phyloP scores from a whole-genome alignment of 2,888 invertebrate species.

The Coleophora deauratella region DNA sequence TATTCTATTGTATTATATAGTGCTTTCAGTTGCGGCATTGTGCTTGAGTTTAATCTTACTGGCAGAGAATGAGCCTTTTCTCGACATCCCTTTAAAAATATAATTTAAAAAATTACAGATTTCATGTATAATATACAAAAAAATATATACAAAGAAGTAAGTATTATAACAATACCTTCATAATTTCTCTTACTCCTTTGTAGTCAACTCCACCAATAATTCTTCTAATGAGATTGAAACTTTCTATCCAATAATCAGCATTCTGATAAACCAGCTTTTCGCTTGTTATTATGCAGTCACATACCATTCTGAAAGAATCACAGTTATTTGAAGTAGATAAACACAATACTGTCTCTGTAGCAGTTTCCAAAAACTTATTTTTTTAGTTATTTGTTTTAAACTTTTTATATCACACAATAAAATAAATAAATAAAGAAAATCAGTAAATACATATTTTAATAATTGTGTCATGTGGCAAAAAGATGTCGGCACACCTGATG shows the following conservation, averaged over 20 bases:
- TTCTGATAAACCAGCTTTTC: constrained; percentile 88
- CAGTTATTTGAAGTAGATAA: constrained; percentile 1
- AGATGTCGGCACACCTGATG: too few relatives aligned
- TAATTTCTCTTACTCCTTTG: constrained; percentile 94
- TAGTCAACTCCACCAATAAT: constrained; percentile 95
- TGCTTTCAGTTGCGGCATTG: constrained; percentile 86
- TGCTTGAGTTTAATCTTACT: constrained; percentile 82
- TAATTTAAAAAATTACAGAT: not conserved
- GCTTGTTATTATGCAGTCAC: constrained; percentile 88
- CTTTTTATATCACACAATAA: too few relatives aligned
- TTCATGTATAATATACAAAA: not conserved
- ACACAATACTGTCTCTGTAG: not conserved
- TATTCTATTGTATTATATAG: constrained; percentile 87
- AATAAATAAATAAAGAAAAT: too few relatives aligned
- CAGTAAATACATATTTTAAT: too few relatives aligned
- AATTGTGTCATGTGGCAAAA: too few relatives aligned
- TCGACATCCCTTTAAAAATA: constrained; percentile 78
- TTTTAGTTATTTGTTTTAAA: too few relatives aligned
- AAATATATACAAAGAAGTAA: not conserved
- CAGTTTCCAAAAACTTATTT: too few relatives aligned
- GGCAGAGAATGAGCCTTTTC: constrained; percentile 92
- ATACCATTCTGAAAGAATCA: constrained; percentile 79
- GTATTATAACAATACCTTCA: constrained; percentile 76
- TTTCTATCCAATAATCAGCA: constrained; percentile 91
- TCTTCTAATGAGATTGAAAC: constrained; percentile 87